phyloP scores from a whole-genome alignment of 2,113 vertebrate genomes.

The Otis tarda region DNA sequence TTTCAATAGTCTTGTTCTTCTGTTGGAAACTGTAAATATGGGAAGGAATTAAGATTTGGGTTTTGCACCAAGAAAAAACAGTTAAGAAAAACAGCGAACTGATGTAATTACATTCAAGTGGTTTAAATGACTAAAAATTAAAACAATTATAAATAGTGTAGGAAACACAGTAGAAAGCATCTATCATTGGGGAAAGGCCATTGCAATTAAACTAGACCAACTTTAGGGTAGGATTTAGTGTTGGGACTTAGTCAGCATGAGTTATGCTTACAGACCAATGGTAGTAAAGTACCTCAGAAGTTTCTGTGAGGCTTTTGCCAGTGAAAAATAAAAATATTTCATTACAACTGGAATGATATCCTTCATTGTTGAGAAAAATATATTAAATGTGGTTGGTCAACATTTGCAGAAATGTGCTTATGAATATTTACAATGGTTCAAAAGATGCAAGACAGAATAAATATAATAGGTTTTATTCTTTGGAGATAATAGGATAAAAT shows the following conservation, averaged over 20 bases:
- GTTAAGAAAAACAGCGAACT: not conserved
- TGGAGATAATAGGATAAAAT: not conserved
- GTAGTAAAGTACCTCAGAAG: not conserved
- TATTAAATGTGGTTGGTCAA: not conserved
- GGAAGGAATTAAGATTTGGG: not conserved
- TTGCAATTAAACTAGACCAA: not conserved
- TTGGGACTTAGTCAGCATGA: not conserved
- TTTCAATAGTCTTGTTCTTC: not conserved
- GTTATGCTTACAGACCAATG: not conserved
- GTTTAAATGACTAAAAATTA: not conserved
- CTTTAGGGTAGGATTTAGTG: not conserved
- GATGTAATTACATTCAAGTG: not conserved
- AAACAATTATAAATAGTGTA: not conserved
- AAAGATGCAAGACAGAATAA: not conserved
- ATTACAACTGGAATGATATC: not conserved
- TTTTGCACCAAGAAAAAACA: not conserved
- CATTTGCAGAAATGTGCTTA: not conserved
- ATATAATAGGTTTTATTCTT: not conserved
- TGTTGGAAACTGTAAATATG: not conserved
- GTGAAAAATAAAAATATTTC: not conserved
- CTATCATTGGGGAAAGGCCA: not conserved
- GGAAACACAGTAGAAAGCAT: not conserved
- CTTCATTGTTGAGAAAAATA: not conserved
- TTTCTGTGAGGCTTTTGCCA: not conserved
- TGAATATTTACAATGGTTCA: not conserved